A percentile compares a stretch with the other conserved stretches of the same genome.
Conservation (phyloP, 1,140 invertebrate genomes). For the Bactericera cockerelli region DNA sequence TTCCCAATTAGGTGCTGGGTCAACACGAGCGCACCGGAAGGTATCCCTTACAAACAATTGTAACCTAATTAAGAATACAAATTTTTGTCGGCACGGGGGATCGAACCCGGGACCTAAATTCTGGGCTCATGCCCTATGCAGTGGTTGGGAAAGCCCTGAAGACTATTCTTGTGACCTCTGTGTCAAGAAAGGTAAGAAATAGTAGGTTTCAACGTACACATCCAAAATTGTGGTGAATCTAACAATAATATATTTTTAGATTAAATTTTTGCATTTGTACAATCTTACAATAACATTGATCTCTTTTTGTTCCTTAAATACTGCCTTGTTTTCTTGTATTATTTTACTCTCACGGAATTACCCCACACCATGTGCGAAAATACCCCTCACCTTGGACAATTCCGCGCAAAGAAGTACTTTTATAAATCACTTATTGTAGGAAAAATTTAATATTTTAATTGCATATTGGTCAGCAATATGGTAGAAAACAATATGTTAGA, state of each 20-base stretch:
- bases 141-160: slow-evolving; percentile 23
- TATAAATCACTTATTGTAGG: neutral
- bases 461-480: neutral
- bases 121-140: slow-evolving; percentile 24
- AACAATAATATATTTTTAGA: too few relatives aligned
- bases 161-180: slow-evolving; percentile 24
- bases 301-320: too few relatives aligned
- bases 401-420: slow-evolving; percentile 5
- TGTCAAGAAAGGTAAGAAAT: neutral
- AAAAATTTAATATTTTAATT: neutral
- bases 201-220: too few relatives aligned
- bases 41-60: too few relatives aligned
- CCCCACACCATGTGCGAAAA: slow-evolving; percentile 6
- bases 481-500: neutral
- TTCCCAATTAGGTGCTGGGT: too few relatives aligned
- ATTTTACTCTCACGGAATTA: slow-evolving; percentile 6
- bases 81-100: too few relatives aligned
- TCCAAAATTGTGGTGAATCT: too few relatives aligned
- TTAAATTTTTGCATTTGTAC: too few relatives aligned
- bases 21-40: too few relatives aligned
- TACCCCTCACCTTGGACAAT: slow-evolving; percentile 7
- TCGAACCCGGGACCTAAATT: too few relatives aligned
- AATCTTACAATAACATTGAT: too few relatives aligned
- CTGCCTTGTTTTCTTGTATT: neutral
- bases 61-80: too few relatives aligned